Base-by-base conservation (phyloP, 2,113 vertebrate species). In the Ia io region DNA sequence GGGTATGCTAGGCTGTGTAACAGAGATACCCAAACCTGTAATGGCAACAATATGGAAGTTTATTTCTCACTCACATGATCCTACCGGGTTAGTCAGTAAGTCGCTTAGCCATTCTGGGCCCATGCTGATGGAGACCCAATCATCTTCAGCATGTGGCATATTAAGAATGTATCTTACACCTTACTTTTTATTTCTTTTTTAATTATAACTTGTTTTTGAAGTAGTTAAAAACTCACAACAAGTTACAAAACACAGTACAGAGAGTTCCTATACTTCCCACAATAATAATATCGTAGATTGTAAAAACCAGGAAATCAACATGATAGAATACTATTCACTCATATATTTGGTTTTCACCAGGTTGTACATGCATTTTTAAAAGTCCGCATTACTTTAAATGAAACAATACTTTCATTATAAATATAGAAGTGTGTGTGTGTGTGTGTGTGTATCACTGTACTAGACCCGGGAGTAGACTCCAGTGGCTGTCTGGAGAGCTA, bases 181-280 rank as follows among this genome's bases (percentile, higher is more conserved):
- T 88, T 56, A 37, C 6, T 80, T 9, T 49, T 56, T 56, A 53
- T 56, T 23, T 53, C 25, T 63, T 30, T 79, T 79, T 56, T 9
- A 63, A 69, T 88, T n/a, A 23, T 61, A 40, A 32, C 32, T 84
- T 35, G 86, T 92, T 73, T 95, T 84, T 95, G 51, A 93, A 78
- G 49, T 35, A 59, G 8, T 84, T 65, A 92, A 74, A 92, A 69
- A 92, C 30, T 77, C 65, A 93, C 14, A n/a, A 35, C 23, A 92
- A 79, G 2, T 53, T 89, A 35, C 16, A 61, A 80, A 80, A 63
- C 30, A 63, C 8, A 79, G 49, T 30, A 35, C 11, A 65, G 16
- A n/a, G 10, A 74, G 11, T 78, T 77, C 22, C 35, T 37, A 30
- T 20, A 25, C 69, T 87, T 92, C 22, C 35, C 32, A 49, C 40